Evolutionary conservation across 2,113 vertebrate genomes (phyloP).

Genomic region (Harpagus bidentatus): DNA sequence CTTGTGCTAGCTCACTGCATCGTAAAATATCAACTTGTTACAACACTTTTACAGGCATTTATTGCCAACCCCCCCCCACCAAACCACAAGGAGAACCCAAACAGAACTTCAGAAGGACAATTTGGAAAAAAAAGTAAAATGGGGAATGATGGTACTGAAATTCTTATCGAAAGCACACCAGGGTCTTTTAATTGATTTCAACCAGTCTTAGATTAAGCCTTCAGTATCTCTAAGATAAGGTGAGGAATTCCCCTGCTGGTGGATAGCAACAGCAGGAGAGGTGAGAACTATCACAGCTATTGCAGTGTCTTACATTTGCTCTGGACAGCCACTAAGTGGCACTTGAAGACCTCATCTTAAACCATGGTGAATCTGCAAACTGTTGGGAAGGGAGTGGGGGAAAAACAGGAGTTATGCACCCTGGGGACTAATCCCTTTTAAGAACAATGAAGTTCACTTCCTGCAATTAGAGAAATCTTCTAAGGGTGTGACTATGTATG

Average conservation of each 20-base stretch:
- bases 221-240: background rate
- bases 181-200: background rate
- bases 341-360: conserved; percentile 5
- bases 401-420: background rate
- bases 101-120: background rate
- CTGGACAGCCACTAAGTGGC: conserved; percentile 14
- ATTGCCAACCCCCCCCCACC: background rate
- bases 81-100: background rate
- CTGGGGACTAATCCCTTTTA: background rate
- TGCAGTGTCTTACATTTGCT: background rate
- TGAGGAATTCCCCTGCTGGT: background rate
- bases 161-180: background rate
- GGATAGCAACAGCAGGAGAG: background rate
- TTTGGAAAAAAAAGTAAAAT: background rate
- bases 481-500: background rate
- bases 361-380: background rate
- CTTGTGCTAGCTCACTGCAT: background rate
- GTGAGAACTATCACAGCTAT: background rate
- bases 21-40: background rate
- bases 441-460: background rate
- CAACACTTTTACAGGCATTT: background rate
- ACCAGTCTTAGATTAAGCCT: background rate
- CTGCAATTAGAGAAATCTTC: background rate
- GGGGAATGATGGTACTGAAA: background rate
- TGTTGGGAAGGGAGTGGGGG: no score